phyloP scores from a whole-genome alignment of 2,888 invertebrate genomes.

The Pardosa pseudoannulata region DNA sequence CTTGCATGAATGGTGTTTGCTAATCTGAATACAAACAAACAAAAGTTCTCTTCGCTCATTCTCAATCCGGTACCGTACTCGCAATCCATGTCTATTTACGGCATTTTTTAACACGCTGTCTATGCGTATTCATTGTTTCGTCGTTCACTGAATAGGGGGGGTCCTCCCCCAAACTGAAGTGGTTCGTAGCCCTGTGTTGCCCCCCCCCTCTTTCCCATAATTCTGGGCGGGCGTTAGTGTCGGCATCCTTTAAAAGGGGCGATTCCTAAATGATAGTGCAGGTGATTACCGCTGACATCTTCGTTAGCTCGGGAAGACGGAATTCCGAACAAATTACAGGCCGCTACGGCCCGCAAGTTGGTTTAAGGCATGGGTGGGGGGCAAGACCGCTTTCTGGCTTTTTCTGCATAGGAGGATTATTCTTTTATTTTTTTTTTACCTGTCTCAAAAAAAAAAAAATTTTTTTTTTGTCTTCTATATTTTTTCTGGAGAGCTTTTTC shows the following conservation, averaged over 20 bases:
- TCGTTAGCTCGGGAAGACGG: slow-evolving; percentile 60
- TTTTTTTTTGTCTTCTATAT: not conserved
- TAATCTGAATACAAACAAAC: no score
- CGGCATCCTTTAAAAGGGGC: slow-evolving; percentile 49
- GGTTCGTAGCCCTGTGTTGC: not conserved
- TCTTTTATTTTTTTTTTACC: no score
- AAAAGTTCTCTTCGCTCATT: no score
- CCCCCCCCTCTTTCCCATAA: not conserved
- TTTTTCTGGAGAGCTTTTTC: not conserved
- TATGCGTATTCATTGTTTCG: not conserved
- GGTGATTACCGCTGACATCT: slow-evolving; percentile 70
- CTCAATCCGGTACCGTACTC: no score
- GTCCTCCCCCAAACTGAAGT: not conserved
- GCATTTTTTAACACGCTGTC: no score
- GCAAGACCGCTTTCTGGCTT: not conserved
- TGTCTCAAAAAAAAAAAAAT: not conserved
- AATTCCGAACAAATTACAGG: slow-evolving; percentile 71
- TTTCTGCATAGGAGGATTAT: not conserved
- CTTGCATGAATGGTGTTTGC: no score
- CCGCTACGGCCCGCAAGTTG: slow-evolving; percentile 46
- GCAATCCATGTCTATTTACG: no score
- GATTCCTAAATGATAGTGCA: slow-evolving; percentile 65
- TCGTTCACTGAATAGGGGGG: not conserved
- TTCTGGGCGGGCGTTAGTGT: slow-evolving; percentile 18
- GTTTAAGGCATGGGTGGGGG: slow-evolving; percentile 63